Evolutionary conservation across 2,888 invertebrate genomes (phyloP), one percentile per base, ranked within the genome.

Genomic region (Macaria liturata): DNA sequence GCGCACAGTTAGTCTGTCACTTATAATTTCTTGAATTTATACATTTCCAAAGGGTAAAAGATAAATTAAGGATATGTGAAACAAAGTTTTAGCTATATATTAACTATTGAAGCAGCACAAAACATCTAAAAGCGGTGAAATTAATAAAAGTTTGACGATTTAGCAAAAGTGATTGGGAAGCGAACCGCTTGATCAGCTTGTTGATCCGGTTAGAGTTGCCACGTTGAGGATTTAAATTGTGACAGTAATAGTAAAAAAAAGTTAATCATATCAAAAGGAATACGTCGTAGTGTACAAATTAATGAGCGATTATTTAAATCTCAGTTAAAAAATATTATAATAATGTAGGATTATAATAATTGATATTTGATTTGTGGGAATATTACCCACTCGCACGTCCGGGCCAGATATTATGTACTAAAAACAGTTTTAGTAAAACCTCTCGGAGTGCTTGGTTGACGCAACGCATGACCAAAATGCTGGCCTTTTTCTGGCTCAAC

Each of bases 141-240:
- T 46, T 53, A 57, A 62, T 52, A 7, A 9, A 67, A 57, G 77
- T 72, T 54, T 54, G 49, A 51, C 58, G 57, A 64, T 58, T 65
- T 67, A 47, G 68, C 70, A 59, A 75, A 71, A 70, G 70, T 57
- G 61, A 70, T 64, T 68, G 60, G 61, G 67, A 70, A 64, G 55
- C 42, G 59, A 69, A 75, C 84, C 83, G 89, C 89, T 88, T 88
- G 87, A 87, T 88, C 83, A 83, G 89, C 89, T 88, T 88, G 89
- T 89, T 89, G 89, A 88, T 88, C 83, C 80, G 80, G 71, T 69
- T 61, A 70, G 76, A 77, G 84, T 81, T 87, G 76, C 84, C 74
- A 83, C 61, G 37, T 4, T 37, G 2, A 2, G 9, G 2, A 9
- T 44, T 4, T 30, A 20, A 30, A 5, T 30, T 7, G 30, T 9